Base-by-base conservation (phyloP, 2,888 invertebrate species). In the Drosophila nigritarsus region DNA sequence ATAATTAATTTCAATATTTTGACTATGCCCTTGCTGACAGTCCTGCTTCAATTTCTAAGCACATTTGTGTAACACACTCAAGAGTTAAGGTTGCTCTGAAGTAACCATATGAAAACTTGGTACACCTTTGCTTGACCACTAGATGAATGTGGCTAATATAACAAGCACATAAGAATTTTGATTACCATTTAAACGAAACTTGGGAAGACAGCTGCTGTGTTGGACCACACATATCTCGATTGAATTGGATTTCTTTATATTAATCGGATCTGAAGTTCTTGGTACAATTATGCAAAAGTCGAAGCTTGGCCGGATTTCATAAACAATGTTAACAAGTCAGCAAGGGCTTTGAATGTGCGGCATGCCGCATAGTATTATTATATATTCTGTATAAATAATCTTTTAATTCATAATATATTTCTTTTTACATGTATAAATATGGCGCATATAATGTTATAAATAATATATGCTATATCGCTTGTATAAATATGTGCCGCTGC, bases 1-100 rank as follows among this genome's bases (percentile, higher is more conserved):
- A 75, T 67, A 71, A 75, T 71, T 62, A 79, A 71, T 66, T 65
- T 50, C 59, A 67, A 79, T 75, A 58, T 64, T 61, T 55, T 62
- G 62, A 13, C 45, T 59, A 65, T 66, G 66, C 56, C 51, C 63
- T 66, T 75, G 56, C 56, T 67, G 50, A n/a, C n/a, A 13, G n/a
- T n/a, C 29, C 13, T 30, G 24, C 24, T 13, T 2, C 40, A 40
- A 20, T 49, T 36, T 30, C 8, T 3, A n/a, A 45, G 32, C 53
- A 30, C 6, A 30, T 13, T 36, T 54, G 18, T 27, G 4, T 3
- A 24, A 55, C 54, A 29, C 38, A 2, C 45, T 24, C 13, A 20
- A n/a, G 2, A 54, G 36, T 13, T 38, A 8, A n/a, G 6, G 27
- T 18, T n/a, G 20, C 8, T 24, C 24, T 45, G 24, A n/a, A n/a